Evolutionary conservation across 2,797 vertebrate genomes (phyloP), one percentile per base, ranked within the genome.

Genomic region (Holocentrus rufus): DNA sequence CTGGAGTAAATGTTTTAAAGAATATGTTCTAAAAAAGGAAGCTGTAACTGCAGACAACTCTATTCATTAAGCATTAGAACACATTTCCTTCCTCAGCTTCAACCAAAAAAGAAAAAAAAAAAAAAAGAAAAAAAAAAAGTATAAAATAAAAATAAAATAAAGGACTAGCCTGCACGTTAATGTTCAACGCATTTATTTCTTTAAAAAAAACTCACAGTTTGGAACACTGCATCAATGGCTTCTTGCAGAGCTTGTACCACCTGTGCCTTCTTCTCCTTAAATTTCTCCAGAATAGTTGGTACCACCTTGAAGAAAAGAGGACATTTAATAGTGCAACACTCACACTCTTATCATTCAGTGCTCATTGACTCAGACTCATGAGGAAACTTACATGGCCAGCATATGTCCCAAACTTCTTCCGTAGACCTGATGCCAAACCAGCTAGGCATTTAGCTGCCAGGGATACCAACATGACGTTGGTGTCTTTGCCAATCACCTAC

Each of bases 261-360:
- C 69, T 96, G 95, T 82, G 95, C 93, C 68, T 97, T 97, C 89
- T 97, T 97, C 86, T 97, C 96, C 82, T 97, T 97, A 74, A 97
- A 97, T 84, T 97, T 97, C 82, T 97, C 96, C 76, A 97, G 82
- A 77, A 97, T 94, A 27, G 96, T 95, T 86, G 96, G 95, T 86
- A 96, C 95, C 80, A 96, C 95, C 96, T 97, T 57, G 17, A 82
- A 78, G 85, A 65, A 9, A 10, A 78, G 30, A 62, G 1, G 49
- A 44, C 30, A 76, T 39, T 54, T 18, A 50, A 47, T 14, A 18
- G 15, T 14, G 5, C 36, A 22, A 11, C 14, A 14, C 15, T 56
- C 7, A 55, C 1, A 50, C 20, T 25, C 13, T 36, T 42, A 34
- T 57, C 34, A 44, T 66, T 22, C 18, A 31, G 25, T 34, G 54